A percentile compares a stretch with the other conserved stretches of the same genome.
Conservation (phyloP, 2,113 vertebrate species). For the Notothenia rossii region DNA sequence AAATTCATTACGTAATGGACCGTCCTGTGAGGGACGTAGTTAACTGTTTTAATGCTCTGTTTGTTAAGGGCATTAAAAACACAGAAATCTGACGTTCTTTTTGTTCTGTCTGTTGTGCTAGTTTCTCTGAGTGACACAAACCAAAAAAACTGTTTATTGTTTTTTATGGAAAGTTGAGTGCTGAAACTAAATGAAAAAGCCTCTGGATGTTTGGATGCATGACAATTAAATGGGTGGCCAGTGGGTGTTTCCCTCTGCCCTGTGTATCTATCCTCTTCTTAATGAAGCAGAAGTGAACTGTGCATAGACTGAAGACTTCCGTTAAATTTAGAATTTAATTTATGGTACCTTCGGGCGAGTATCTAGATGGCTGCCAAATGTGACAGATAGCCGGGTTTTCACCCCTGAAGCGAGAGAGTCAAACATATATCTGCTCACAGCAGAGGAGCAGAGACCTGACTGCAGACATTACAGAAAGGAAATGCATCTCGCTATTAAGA, state of each 20-base stretch:
- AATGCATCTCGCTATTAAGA: conserved; percentile 45
- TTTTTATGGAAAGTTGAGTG: conserved; percentile 6
- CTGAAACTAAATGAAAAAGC: conserved; percentile 33
- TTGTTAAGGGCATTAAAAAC: not conserved
- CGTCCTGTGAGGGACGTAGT: conserved; percentile 47
- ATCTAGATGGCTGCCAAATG: conserved; percentile 66
- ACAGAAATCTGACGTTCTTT: conserved; percentile 3
- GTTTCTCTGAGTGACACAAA: not conserved
- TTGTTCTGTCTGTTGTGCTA: conserved; percentile 10
- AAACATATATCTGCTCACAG: conserved; percentile 57
- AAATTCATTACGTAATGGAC: conserved; percentile 74
- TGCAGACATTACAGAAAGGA: conserved; percentile 51
- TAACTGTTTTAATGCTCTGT: conserved; percentile 40
- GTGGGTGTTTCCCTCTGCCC: conserved; percentile 43
- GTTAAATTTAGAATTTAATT: conserved; percentile 59
- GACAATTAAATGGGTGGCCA: conserved; percentile 57
- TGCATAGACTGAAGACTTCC: conserved; percentile 24
- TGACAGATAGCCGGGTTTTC: conserved; percentile 63
- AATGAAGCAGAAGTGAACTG: conserved; percentile 54
- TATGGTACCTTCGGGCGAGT: conserved; percentile 39
- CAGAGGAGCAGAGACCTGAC: conserved; percentile 48
- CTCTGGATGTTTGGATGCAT: conserved; percentile 51
- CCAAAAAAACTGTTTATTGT: not conserved
- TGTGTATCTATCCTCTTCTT: conserved; percentile 29
- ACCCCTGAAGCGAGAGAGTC: conserved; percentile 60